A percentile compares a stretch with the other conserved stretches of the same genome.
phyloP scores from a whole-genome alignment of 2,113 vertebrate genomes.

The Alexandromys fortis region DNA sequence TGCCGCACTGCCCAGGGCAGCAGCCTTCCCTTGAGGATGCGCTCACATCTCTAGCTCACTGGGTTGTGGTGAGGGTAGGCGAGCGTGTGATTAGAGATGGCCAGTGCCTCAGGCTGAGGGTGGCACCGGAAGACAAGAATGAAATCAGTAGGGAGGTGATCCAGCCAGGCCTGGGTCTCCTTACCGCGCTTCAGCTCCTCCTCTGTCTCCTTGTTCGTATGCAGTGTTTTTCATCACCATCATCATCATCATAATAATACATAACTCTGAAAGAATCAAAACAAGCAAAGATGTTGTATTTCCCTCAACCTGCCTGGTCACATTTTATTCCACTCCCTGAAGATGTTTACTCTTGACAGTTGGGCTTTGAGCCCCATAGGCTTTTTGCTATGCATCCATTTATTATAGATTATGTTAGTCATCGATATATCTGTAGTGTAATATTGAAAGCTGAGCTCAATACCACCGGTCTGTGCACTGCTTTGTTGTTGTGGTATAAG shows the following conservation, averaged over 20 bases:
- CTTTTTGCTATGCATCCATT: background rate
- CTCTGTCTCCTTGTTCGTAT: too few species aligned
- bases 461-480: background rate
- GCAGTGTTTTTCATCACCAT: too few species aligned
- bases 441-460: background rate
- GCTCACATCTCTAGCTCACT: accelerated
- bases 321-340: background rate
- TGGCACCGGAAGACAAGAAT: background rate
- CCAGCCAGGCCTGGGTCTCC: background rate
- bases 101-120: too few species aligned
- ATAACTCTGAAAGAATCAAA: background rate
- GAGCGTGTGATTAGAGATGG: background rate
- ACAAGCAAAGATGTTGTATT: background rate
- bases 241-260: background rate
- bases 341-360: background rate
- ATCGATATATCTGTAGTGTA: background rate
- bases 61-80: background rate
- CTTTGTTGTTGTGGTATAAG: background rate
- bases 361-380: background rate
- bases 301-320: background rate
- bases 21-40: accelerated
- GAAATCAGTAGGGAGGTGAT: background rate
- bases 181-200: too few species aligned
- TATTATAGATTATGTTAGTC: background rate
- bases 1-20: background rate